Base-by-base conservation (phyloP, 1,140 invertebrate species). In the Eubasilissa regina region DNA sequence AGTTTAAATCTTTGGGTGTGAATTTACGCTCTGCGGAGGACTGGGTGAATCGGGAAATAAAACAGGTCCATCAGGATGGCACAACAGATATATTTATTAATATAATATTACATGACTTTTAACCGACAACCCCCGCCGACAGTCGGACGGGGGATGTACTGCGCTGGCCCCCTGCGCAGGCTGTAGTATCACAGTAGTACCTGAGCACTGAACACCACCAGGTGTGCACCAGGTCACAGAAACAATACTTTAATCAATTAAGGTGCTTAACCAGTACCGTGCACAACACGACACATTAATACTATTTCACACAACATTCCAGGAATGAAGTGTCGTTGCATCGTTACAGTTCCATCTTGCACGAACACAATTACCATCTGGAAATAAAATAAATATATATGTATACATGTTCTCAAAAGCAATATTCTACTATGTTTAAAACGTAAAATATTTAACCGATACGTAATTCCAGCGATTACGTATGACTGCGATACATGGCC, bases 201-300 rank as follows among this genome's bases (percentile, higher is more conserved):
- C 25, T n/a, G 25, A n/a, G 43, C 25, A 45, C 62, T 17, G 35
- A 64, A 43, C 60, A 43, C 60, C 25, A 35, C 25, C 25, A 6
- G 1, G 25, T 6, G 6, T 35, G 25, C 25, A 6, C 6, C 25
- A 35, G 25, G 25, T 3, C 25, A 35, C 25, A 35, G 1, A 35
- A 35, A 35, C 6, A 35, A 35, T 35, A 6, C 25, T 35, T 35
- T 35, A 35, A 35, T 35, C 1, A 35, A 66, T 15, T 66, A 15
- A n/a, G 25, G 62, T 43, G 66, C 62, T 79, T 48, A 44, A 62
- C 53, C 44, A 72, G 45, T 75, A 19, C n/a, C 66, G 60, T 80
- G 68, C 68, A 68, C 72, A 80, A 76, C 79, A 80, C 79, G 68
- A 55, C 47, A 80, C 47, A 15, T 47, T 75, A 79, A 66, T 66